Base-by-base conservation (phyloP, 2,888 invertebrate species). In the Drosophila aldrichi region DNA sequence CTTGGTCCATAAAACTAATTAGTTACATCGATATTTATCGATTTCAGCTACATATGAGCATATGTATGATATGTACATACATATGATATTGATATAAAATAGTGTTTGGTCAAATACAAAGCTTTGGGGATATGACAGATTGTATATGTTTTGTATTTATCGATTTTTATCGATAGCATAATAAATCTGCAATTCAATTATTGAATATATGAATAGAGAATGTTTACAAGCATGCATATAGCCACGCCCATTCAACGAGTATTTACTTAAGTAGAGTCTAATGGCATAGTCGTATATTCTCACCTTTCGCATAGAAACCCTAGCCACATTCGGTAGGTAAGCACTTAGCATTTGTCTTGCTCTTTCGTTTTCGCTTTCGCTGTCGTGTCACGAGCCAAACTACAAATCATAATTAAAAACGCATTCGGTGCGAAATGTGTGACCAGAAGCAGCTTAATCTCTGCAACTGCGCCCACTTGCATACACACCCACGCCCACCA, bases 371-470 rank as follows among this genome's bases (percentile, higher is more conserved):
- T 34, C 18, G 0, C 3, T 20, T 18, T 9, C 48, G 1, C 32
- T 18, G 2, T 46, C 25, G 32, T 51, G 51, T 8, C 52, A 36
- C 22, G 10, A 52, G 36, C 36, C 32, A 20, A 52, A n/a, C 10
- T 38, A 20, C 22, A 52, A 52, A 52, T 52, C 52, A 52, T 52
- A 52, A 52, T 52, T 52, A 52, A 74, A 78, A 65, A 54, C 48
- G 75, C 68, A 69, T 69, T 61, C 48, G 60, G n/a, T 12, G 43
- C 62, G 7, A 69, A 75, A 74, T 60, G 56, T 75, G 76, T 60
- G 76, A 59, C 56, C 49, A 49, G 48, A 70, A 57, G 76, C 54
- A 32, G 70, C 60, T 61, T 76, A 69, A 54, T 48, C 36, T 14
- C 16, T 14, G 29, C 58, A 25, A 8, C 41, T 25, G 29, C 41